Conservation (phyloP, 2,797 vertebrate genomes). For the Astyanax mexicanus region DNA sequence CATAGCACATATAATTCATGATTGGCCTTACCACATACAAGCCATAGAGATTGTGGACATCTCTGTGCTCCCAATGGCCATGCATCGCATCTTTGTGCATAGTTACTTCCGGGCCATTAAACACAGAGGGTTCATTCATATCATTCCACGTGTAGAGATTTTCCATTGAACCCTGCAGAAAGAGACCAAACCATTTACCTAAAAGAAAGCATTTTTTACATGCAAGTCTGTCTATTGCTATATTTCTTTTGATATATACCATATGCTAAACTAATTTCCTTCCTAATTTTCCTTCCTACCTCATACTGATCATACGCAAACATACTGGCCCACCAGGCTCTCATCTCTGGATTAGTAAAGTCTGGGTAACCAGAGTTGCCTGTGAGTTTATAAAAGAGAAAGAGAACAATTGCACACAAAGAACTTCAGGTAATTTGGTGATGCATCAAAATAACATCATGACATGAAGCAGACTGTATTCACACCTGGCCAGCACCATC, state of each 20-base stretch:
- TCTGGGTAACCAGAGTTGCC: conserved; percentile 92
- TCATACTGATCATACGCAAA: conserved; percentile 89
- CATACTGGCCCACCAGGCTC: conserved; percentile 92
- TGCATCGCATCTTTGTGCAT: conserved; percentile 94
- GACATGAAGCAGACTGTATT: background rate
- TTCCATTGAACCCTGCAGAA: conserved; percentile 84
- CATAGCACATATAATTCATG: background rate
- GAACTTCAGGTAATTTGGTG: no score
- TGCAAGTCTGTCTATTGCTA: no score
- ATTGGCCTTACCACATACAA: conserved; percentile 89
- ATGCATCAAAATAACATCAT: background rate
- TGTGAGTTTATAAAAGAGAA: conserved; percentile 56
- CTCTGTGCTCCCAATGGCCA: conserved; percentile 90
- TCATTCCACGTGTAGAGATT: conserved; percentile 93
- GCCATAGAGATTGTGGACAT: conserved; percentile 92
- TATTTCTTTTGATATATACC: no score
- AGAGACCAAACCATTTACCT: background rate
- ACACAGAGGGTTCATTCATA: conserved; percentile 95
- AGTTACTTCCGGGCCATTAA: conserved; percentile 94
- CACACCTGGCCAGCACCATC: conserved; percentile 96
- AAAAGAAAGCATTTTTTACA: background rate
- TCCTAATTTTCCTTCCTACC: conserved; percentile 66
- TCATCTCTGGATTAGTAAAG: conserved; percentile 87
- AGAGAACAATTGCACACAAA: background rate
- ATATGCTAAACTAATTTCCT: background rate